These are phyloP conservation scores for Takifugu ocellatus DNA, from an alignment of 2,797 vertebrate species.

Conservation along the genomic window DNA sequence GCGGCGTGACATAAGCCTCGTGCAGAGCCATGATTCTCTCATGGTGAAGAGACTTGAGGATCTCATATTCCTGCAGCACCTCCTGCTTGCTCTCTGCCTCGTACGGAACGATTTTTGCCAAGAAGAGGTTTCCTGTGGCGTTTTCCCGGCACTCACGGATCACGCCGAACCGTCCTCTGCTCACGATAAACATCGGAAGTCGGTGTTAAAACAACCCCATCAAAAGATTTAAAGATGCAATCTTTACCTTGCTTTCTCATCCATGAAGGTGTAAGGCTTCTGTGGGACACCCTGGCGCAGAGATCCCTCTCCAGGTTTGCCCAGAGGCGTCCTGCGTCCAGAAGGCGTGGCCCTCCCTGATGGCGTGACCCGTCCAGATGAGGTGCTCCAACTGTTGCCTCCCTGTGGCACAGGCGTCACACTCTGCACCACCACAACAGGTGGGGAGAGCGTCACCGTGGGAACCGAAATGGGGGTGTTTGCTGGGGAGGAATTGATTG, in stretches of 20 bases:
- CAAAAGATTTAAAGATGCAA: background rate
- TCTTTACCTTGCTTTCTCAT: slow-evolving; percentile 91
- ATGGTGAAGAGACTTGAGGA: slow-evolving; percentile 91
- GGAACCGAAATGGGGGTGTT: slow-evolving; percentile 32
- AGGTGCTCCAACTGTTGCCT: slow-evolving; percentile 48
- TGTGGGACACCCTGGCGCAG: slow-evolving; percentile 92
- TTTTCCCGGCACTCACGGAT: slow-evolving; percentile 95
- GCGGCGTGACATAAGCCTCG: slow-evolving; percentile 95
- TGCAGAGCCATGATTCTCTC: slow-evolving; percentile 94
- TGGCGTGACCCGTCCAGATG: slow-evolving; percentile 68
- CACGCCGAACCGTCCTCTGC: slow-evolving; percentile 93
- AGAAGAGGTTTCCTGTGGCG: slow-evolving; percentile 88
- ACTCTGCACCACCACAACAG: slow-evolving; percentile 76
- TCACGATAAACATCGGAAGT: background rate
- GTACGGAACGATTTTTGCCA: slow-evolving; percentile 97
- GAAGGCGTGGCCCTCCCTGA: slow-evolving; percentile 72
- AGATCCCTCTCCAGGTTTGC: slow-evolving; percentile 71
- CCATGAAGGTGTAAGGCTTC: slow-evolving; percentile 98
- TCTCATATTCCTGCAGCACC: slow-evolving; percentile 94
- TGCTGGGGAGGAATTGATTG: slow-evolving; percentile 20
- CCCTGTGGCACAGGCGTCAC: slow-evolving; percentile 75
- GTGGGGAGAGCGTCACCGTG: slow-evolving; percentile 45
- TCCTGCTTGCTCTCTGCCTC: slow-evolving; percentile 85
- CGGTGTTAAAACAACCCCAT: background rate
- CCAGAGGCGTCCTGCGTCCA: slow-evolving; percentile 72